Percentiles rank a stretch among this genome's conserved stretches.
These are phyloP conservation scores for Hippoglossus hippoglossus DNA, from an alignment of 2,797 vertebrate species.

Conservation along the genomic window DNA sequence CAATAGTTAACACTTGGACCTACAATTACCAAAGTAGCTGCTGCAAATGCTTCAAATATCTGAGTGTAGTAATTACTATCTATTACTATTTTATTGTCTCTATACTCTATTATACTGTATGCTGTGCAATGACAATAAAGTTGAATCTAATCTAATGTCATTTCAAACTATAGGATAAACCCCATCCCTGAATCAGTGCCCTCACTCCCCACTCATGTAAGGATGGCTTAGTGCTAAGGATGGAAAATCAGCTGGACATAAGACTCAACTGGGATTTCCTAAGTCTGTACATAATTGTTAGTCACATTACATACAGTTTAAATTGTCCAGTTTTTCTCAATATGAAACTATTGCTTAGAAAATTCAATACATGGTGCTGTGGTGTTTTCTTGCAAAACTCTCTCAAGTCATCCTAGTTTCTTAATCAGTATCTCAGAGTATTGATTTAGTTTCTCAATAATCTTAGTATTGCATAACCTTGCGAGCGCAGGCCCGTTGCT, in stretches of 20 bases:
- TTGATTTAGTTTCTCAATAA: neutral
- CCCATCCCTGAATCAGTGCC: too few species aligned
- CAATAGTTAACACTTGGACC: too few species aligned
- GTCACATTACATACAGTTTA: neutral
- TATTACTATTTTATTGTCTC: too few species aligned
- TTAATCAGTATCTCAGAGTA: neutral
- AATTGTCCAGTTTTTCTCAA: too few species aligned
- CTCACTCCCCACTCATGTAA: neutral
- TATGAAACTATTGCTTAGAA: too few species aligned
- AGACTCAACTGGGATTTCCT: neutral
- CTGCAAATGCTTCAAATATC: neutral
- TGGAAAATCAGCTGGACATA: conserved; percentile 29
- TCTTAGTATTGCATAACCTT: neutral
- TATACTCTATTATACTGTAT: neutral
- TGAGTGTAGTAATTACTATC: neutral
- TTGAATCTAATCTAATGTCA: conserved; percentile 8
- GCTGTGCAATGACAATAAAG: neutral
- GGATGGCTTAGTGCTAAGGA: conserved; percentile 44
- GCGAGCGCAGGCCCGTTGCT: neutral
- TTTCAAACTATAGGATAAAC: conserved; percentile 21
- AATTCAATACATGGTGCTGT: too few species aligned
- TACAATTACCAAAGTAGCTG: neutral
- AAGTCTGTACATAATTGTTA: neutral
- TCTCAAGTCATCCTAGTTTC: neutral
- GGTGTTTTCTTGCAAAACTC: too few species aligned